Percentiles rank a stretch among this genome's conserved stretches.
Evolutionary conservation across 2,888 invertebrate genomes (phyloP).

Genomic region (Dynastes tityus): DNA sequence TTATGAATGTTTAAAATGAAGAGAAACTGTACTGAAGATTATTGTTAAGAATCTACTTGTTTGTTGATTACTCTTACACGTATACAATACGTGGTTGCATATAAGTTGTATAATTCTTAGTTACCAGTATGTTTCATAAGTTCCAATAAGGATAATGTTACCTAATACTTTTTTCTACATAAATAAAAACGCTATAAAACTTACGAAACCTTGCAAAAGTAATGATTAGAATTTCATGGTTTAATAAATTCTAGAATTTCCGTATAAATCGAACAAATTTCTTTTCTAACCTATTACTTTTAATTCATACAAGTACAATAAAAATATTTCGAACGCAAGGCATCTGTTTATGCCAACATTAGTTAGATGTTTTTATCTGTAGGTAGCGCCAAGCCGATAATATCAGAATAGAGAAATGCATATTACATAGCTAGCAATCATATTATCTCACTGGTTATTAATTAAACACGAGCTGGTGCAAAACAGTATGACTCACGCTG

Average conservation of each 20-base stretch:
- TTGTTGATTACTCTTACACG: too few relatives aligned
- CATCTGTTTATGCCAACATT: neutral
- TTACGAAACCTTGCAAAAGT: conserved; percentile 9
- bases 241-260: neutral
- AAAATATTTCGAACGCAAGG: neutral
- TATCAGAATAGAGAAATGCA: neutral
- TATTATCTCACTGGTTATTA: neutral
- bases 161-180: neutral
- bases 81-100: too few relatives aligned
- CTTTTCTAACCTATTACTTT: neutral
- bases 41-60: too few relatives aligned
- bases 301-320: neutral
- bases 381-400: neutral
- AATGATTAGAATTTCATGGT: conserved; percentile 13
- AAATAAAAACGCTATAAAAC: neutral
- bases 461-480: conserved; percentile 13
- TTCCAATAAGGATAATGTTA: neutral
- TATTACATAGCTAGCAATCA: neutral
- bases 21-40: too few relatives aligned
- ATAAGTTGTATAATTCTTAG: too few relatives aligned
- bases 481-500: conserved; percentile 15
- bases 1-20: too few relatives aligned
- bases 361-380: neutral
- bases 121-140: too few relatives aligned
- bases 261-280: neutral